Evolutionary conservation across 1,140 invertebrate genomes (phyloP), one percentile per base, ranked within the genome.

Genomic region (Ridgeia piscesae): DNA sequence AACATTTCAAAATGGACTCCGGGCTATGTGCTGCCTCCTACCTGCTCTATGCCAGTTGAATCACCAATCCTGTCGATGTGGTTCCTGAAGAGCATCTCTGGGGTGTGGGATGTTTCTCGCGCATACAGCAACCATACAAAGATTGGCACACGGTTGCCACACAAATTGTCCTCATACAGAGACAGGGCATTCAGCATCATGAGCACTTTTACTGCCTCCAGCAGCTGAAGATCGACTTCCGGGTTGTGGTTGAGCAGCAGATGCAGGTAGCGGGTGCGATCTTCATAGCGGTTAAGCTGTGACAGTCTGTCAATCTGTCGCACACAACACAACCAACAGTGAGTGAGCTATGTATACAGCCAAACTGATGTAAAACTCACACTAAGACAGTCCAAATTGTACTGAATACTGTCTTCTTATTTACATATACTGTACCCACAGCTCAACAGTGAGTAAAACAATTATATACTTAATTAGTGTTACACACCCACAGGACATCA

Each of bases 181-280:
- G 96, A 94, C 35, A 96, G 94, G 6, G 95, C 95, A 88, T 95
- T 94, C 33, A 95, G 94, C 88, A 96, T 94, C 96, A 97, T 96
- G 93, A 96, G 95, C 33, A 97, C 94, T 93, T 97, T 97, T 33
- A 96, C 94, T 42, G 96, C 96, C 95, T 97, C 96, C 95, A 96
- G 95, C 33, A 96, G 93, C 42, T 95, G 94, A 31, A 96, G 92
- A 93, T 97, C 96, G 93, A 96, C 93, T 6, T 94, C 94, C 31
- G 94, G 93, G 91, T 96, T 95, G 89, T 94, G 93, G 94, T 97
- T 97, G n/a, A 97, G 94, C 21, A 95, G 92, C 14, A 94, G 92
- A 6, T 95, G 93, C 4, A 96, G 93, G 34, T 94, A 94, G 33
- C 95, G 92, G 92, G 95, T 95, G 35, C 95, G 93, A 92, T 96